Percentiles rank a stretch among this genome's conserved stretches.
Conservation (phyloP, 2,797 vertebrate genomes). For the Limosa lapponica region DNA sequence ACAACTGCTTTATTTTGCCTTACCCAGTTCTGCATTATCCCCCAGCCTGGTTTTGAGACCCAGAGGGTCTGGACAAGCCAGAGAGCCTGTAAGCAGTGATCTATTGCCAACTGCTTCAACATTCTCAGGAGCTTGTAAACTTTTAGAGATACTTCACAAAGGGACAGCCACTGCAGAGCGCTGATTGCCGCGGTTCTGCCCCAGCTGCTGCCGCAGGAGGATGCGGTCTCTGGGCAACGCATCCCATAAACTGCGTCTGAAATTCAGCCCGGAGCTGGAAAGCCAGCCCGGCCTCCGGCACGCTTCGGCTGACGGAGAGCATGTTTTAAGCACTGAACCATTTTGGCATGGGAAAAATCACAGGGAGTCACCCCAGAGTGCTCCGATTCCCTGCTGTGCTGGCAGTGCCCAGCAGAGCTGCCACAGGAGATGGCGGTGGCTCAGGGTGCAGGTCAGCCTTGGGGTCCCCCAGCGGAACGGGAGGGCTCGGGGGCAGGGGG, state of each 20-base stretch:
- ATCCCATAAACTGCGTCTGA: not conserved
- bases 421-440: not conserved
- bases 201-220: not conserved
- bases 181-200: not conserved
- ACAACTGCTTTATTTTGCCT: too few relatives aligned
- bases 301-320: accelerated
- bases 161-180: not conserved
- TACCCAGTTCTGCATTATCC: too few relatives aligned
- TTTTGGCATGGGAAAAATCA: not conserved
- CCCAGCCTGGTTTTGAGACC: too few relatives aligned
- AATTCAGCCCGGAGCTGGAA: not conserved
- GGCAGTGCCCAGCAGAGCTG: not conserved
- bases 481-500: not conserved
- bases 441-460: too few relatives aligned
- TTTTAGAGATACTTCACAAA: not conserved
- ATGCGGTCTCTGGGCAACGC: not conserved
- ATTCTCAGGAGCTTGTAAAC: not conserved
- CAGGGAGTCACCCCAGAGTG: not conserved
- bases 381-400: not conserved
- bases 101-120: accelerated
- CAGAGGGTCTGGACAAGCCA: accelerated
- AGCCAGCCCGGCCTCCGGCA: not conserved
- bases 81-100: not conserved
- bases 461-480: not conserved
- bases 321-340: not conserved